Evolutionary conservation across 2,797 vertebrate species (phyloP), one percentile per base, ranked within the genome.

Genomic region (Anguilla obscura): DNA sequence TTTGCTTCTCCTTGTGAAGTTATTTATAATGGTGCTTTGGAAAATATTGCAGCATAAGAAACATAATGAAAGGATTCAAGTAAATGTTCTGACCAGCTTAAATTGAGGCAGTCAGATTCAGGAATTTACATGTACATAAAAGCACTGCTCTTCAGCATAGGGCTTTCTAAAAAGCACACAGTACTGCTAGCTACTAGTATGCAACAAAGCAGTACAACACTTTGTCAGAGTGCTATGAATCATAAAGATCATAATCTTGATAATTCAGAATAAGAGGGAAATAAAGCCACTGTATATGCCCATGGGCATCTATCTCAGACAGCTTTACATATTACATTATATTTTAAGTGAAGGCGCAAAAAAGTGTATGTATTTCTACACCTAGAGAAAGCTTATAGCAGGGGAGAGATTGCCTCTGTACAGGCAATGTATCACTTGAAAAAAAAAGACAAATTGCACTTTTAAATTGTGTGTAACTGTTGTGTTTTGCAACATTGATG

Each of bases 51-150:
- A 2, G 40, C 85, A 82, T 84, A 86, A 66, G 10, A 90, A 50
- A 69, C 89, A 89, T 90, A 85, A 91, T 91, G 89, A 86, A 69
- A 40, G 21, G 86, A 66, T 60, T 84, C 87, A 86, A 86, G 90
- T 92, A 88, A 92, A 89, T 93, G 89, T 85, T 85, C 92, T 69
- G 0, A 66, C 89, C 91, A 74, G 69, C 86, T 79, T 74, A 90
- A 90, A 92, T 90, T 88, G 84, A 92, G 91, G 88, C 92, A 93
- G 93, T 95, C 91, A 69, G 89, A 9, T 71, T 76, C 18, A 24
- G 45, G 36, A 40, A 40, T 40, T 40, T 40, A 8, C 50, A 74
- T 71, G 52, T 30, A 60, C 74, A 69, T 52, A n/a, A 48, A 86
- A 69, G 66, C 27, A 30, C 8, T 10, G 66, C n/a, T 12, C 9